Percentiles rank a stretch among this genome's conserved stretches.
Evolutionary conservation across 2,888 invertebrate genomes (phyloP).

Genomic region (Notodonta dromedarius): DNA sequence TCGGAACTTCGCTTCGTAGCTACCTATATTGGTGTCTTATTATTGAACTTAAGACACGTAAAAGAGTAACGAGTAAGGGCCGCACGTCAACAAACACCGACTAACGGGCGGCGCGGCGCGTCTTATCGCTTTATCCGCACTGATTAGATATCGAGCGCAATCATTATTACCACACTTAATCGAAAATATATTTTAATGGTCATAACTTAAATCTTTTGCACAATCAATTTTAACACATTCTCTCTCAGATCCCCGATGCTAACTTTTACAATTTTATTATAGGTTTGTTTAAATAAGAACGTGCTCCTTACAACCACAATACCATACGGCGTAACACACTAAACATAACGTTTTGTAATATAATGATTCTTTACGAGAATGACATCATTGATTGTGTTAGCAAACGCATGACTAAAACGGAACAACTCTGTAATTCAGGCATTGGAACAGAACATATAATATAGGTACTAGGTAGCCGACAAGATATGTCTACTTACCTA

Average conservation of each 20-base stretch:
- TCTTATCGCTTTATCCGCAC: constrained; percentile 67
- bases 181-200: constrained; percentile 57
- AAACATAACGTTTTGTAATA: constrained; percentile 14
- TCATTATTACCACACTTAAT: constrained; percentile 68
- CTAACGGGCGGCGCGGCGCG: constrained; percentile 49
- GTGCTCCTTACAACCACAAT: constrained; percentile 2
- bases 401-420: constrained; percentile 43
- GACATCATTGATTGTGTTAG: constrained; percentile 51
- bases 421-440: constrained; percentile 13
- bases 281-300: not conserved
- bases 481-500: too few species aligned
- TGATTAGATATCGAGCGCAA: constrained; percentile 72
- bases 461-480: not conserved
- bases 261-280: not conserved
- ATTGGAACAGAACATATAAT: not conserved
- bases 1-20: constrained; percentile 18
- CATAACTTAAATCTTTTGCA: constrained; percentile 39
- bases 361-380: constrained; percentile 36
- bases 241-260: not conserved
- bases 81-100: constrained; percentile 57
- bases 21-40: constrained; percentile 30
- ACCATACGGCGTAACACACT: not conserved
- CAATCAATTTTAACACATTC: constrained; percentile 14
- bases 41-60: constrained; percentile 28
- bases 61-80: constrained; percentile 48